Conservation (phyloP, 1,140 invertebrate species). For the Euglossa dilemma region DNA sequence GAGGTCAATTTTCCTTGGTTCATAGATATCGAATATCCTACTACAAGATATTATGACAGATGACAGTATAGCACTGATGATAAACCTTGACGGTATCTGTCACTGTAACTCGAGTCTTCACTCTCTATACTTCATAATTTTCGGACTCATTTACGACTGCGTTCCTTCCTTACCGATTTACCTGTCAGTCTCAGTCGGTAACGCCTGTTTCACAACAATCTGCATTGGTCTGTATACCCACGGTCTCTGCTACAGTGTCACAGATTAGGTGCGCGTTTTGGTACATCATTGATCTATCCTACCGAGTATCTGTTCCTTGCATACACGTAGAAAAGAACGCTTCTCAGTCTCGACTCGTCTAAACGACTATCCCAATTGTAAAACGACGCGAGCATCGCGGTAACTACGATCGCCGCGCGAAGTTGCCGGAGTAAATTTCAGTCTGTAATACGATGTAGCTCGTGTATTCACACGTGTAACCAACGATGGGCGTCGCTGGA, state of each 20-base stretch:
- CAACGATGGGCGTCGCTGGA: slow-evolving; percentile 55
- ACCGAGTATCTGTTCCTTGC: background rate
- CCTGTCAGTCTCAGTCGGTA: background rate
- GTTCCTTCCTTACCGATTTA: too few relatives aligned
- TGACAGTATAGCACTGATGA: background rate
- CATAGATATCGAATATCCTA: background rate
- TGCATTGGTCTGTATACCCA: too few relatives aligned
- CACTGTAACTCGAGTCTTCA: background rate
- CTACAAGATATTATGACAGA: background rate
- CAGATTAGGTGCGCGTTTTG: background rate
- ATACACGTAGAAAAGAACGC: slow-evolving; percentile 3
- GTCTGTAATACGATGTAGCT: slow-evolving; percentile 46
- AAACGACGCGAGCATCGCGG: slow-evolving; percentile 11
- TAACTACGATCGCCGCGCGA: background rate
- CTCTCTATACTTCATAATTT: too few relatives aligned
- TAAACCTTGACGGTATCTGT: background rate
- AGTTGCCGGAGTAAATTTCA: slow-evolving; percentile 53
- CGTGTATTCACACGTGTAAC: slow-evolving; percentile 28
- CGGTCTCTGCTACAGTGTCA: background rate
- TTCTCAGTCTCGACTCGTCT: slow-evolving; percentile 1
- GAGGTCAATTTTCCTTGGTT: too few relatives aligned
- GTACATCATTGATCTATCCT: background rate
- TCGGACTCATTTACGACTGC: too few relatives aligned
- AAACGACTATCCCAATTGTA: slow-evolving; percentile 37
- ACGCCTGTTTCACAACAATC: background rate